Evolutionary conservation across 1,140 invertebrate genomes (phyloP).

Genomic region (Brachionus paranguensis): DNA sequence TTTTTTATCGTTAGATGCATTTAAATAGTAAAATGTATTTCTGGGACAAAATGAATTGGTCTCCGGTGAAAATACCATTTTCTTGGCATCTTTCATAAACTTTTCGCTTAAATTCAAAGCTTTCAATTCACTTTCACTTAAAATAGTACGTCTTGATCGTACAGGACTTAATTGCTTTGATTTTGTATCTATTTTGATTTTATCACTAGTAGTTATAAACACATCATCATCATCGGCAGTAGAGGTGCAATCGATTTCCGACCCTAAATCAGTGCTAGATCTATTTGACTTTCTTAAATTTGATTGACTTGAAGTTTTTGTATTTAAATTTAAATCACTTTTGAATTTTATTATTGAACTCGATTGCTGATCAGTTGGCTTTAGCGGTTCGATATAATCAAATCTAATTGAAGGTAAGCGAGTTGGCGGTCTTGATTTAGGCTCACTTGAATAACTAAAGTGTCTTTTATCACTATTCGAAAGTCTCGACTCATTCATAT

Average conservation of each 20-base stretch:
- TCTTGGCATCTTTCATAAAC: constrained; percentile 18
- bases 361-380: not conserved
- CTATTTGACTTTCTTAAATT: not conserved
- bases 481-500: not conserved
- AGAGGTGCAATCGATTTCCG: not conserved
- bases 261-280: not conserved
- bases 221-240: not conserved
- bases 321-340: not conserved
- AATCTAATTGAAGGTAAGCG: not conserved
- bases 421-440: not conserved
- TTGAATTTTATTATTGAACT: not conserved
- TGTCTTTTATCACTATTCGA: not conserved
- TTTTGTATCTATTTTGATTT: not conserved
- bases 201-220: not conserved
- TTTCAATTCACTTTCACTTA: constrained; percentile 9
- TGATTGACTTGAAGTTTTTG: not conserved
- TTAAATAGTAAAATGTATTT: constrained; percentile 13
- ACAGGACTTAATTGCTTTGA: not conserved
- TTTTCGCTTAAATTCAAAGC: not conserved
- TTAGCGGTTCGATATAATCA: not conserved
- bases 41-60: not conserved
- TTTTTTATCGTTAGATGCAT: constrained; percentile 5
- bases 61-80: not conserved
- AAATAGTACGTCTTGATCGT: not conserved
- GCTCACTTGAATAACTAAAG: not conserved